Evolutionary conservation across 1,140 invertebrate genomes (phyloP), one percentile per base, ranked within the genome.

Genomic region (Brachionus calyciflorus): DNA sequence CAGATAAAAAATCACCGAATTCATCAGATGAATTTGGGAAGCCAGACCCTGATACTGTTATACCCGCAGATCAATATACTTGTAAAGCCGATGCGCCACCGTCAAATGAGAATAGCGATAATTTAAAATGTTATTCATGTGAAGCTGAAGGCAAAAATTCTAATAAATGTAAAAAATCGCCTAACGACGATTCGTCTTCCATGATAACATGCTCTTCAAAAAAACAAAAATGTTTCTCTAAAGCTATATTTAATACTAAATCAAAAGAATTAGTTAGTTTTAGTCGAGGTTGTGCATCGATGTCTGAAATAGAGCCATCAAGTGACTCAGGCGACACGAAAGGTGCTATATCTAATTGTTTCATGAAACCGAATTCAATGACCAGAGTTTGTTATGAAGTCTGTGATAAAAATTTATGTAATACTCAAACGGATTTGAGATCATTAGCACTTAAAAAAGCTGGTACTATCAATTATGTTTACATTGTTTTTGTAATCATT

Each of bases 221-320:
- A 49, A 73, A 55, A 7, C 46, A 73, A 73, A 73, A 73, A 26
- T 73, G 69, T 46, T 73, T 73, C 33, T 51, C 69, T 5, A 73
- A 73, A 46, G 69, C 69, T 2, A 33, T 73, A 9, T 73, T 51
- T 21, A 73, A 51, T 37, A 51, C 69, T 4, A 73, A 73, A 24
- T 40, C 28, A 33, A 73, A 73, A 12, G 46, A 55, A 49, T 14
- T 73, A 14, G 69, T 73, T 9, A 21, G 30, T 19, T 73, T 73
- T 55, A 51, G 44, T 14, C 19, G 69, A 28, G 69, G 69, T 12
- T 73, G 69, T 33, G 69, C 46, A 2, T 30, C 69, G 5, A 26
- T 73, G 17, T 30, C 69, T 2, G 69, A 73, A 14, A n/a, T 73
- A 30, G 51, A 73, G 46, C 28, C 46, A 12, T 9, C 46, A 14